Base-by-base conservation (phyloP, 92 coral and sea anemone genomes). In the Umimayanthus kanabou region DNA sequence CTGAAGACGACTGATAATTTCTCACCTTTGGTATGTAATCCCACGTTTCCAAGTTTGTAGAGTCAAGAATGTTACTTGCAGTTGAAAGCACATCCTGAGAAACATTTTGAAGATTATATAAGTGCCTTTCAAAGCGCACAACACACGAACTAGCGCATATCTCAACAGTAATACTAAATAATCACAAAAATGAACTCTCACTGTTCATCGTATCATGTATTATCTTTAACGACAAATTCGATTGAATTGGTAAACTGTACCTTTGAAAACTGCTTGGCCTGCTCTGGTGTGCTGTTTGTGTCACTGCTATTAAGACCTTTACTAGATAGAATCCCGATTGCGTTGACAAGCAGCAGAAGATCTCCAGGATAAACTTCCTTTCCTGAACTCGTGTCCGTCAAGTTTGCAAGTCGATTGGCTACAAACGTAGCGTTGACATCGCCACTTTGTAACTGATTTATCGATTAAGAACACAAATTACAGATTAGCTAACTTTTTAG, bases 11-110 rank as follows among this genome's bases (percentile, higher is more conserved):
- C n/a, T n/a, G n/a, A 39, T 76, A 76, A 6, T 16, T 26, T 83
- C 79, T 77, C 75, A 93, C 98, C 94, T 89, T 80, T 37, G 98
- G 96, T 88, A 95, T 90, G 77, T 82, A 95, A 13, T 18, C 79
- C 98, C 98, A 95, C 26, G 93, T 85, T 65, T 61, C 86, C 33
- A 93, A 58, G 50, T 88, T 85, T 65, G 89, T 90, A 20, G 92
- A 25, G 64, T 93, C 94, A 61, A 95, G 80, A 33, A 95, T 93
- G 43, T 95, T 95, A 73, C 98, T 95, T 53, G 96, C 95, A 39
- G 98, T 95, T 5, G 89, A 67, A 9, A 94, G 89, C 25, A 92
- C 92, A 69, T 77, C 85, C 97, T 94, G 65, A 9, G 66, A 49
- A 29, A 71, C 33, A 55, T 53, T 15, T 25, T 20, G 2, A 57